Conservation (phyloP, 2,888 invertebrate species). For the Luperina nickerlii region DNA sequence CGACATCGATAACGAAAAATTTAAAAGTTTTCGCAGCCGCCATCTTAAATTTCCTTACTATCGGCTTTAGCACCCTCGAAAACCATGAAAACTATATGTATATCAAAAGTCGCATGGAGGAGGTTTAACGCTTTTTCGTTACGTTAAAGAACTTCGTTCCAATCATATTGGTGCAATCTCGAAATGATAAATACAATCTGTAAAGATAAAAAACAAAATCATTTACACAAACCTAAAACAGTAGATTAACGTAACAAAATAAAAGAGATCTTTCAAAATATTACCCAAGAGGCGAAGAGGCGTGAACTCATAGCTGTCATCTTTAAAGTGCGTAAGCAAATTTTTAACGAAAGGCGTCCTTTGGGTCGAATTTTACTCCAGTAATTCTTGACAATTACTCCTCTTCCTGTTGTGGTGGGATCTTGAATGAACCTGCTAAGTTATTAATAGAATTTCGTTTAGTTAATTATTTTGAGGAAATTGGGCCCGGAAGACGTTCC, state of each 20-base stretch:
- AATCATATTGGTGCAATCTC: neutral
- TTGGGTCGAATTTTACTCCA: slow-evolving; percentile 33
- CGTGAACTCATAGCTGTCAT: slow-evolving; percentile 27
- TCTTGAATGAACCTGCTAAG: slow-evolving; percentile 29
- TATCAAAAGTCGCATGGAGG: neutral
- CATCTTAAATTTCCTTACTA: no score
- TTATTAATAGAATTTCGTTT: slow-evolving; percentile 45
- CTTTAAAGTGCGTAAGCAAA: slow-evolving; percentile 36
- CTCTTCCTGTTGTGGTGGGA: slow-evolving; percentile 36
- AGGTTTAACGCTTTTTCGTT: neutral
- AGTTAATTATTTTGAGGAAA: slow-evolving; percentile 46
- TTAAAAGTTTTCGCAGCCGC: no score
- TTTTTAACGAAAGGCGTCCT: slow-evolving; percentile 13
- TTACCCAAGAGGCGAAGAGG: slow-evolving; percentile 10
- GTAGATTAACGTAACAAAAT: neutral
- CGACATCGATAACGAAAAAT: no score
- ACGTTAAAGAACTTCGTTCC: neutral
- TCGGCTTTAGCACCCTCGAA: no score
- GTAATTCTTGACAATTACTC: slow-evolving; percentile 50
- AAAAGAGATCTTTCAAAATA: slow-evolving; percentile 9
- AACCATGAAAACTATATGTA: no score
- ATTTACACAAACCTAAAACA: neutral
- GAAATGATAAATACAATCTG: neutral
- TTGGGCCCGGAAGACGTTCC: slow-evolving; percentile 18
- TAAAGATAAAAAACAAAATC: neutral